Percentiles rank a stretch among this genome's conserved stretches.
phyloP scores from a whole-genome alignment of 2,797 vertebrate species.

The Cyprinodon diabolis region DNA sequence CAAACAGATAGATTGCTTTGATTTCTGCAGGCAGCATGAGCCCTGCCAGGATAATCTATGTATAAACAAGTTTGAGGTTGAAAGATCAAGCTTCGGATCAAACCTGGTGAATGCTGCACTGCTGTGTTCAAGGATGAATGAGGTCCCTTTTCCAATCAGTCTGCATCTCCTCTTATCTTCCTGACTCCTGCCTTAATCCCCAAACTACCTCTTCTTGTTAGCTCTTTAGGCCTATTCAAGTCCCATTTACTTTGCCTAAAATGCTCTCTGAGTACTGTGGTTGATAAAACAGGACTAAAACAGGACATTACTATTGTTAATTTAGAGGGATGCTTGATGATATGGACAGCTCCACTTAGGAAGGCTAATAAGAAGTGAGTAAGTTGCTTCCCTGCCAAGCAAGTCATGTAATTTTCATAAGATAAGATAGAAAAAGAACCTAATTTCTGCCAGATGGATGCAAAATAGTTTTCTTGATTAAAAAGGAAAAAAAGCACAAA shows the following conservation, averaged over 20 bases:
- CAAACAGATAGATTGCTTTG: conserved; percentile 44
- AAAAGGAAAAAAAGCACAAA: no score
- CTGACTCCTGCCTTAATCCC: conserved; percentile 8
- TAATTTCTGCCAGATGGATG: neutral
- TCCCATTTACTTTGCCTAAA: conserved; percentile 32
- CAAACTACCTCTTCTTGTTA: conserved; percentile 16
- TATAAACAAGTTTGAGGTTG: conserved; percentile 63
- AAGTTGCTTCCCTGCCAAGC: conserved; percentile 31
- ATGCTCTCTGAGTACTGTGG: conserved; percentile 12
- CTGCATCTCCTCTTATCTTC: conserved; percentile 54
- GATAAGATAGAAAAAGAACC: neutral
- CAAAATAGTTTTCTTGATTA: neutral
- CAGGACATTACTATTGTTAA: conserved; percentile 36
- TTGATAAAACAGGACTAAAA: conserved; percentile 9
- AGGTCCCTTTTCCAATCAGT: conserved; percentile 40
- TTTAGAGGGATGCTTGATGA: conserved; percentile 28
- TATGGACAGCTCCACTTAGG: conserved; percentile 38
- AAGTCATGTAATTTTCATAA: conserved; percentile 25
- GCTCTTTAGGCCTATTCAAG: conserved; percentile 20
- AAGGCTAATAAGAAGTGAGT: conserved; percentile 53
- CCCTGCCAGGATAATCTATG: conserved; percentile 57
- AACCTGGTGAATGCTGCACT: conserved; percentile 35
- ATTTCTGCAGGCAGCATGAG: conserved; percentile 39
- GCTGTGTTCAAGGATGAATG: conserved; percentile 63
- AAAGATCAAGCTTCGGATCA: conserved; percentile 66